Percentiles rank a stretch among this genome's conserved stretches.
Evolutionary conservation across 2,113 vertebrate species (phyloP).

Genomic region (Rattus rattus): DNA sequence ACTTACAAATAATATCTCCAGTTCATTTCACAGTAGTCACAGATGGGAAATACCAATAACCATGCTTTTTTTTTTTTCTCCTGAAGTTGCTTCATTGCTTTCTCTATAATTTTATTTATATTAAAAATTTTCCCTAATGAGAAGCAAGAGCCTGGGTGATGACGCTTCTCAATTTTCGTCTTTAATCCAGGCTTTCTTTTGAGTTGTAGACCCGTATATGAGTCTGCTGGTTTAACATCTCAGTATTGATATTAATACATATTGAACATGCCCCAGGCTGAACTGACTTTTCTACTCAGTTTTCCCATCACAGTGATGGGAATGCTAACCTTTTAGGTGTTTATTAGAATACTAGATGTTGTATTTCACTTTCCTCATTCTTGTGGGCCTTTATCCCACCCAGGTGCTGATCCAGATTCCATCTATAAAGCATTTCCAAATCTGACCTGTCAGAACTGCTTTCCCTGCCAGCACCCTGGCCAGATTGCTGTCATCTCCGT

Average conservation of each 20-base stretch:
- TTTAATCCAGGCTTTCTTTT: not conserved
- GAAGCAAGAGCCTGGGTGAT: not conserved
- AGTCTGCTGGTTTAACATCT: not conserved
- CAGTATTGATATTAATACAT: not conserved
- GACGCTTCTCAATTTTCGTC: not conserved
- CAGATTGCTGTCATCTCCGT: not conserved
- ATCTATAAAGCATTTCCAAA: not conserved
- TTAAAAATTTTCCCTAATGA: conserved; percentile 4
- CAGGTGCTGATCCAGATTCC: not conserved
- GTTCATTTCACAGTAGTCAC: not conserved
- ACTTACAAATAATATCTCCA: not conserved
- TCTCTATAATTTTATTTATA: not conserved
- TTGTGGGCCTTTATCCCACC: not conserved
- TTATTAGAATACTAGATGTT: not conserved
- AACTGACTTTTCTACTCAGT: not conserved
- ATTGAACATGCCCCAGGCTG: not conserved
- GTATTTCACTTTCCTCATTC: not conserved
- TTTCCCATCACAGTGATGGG: not conserved
- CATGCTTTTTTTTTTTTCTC: not conserved
- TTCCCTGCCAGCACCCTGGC: not conserved
- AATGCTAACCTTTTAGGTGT: not conserved
- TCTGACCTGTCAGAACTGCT: not conserved
- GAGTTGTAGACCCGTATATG: not conserved
- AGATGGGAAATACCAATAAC: not conserved
- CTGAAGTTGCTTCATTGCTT: not conserved